Base-by-base conservation (phyloP, 1,140 invertebrate genomes). In the Plectrocnemia conspersa region DNA sequence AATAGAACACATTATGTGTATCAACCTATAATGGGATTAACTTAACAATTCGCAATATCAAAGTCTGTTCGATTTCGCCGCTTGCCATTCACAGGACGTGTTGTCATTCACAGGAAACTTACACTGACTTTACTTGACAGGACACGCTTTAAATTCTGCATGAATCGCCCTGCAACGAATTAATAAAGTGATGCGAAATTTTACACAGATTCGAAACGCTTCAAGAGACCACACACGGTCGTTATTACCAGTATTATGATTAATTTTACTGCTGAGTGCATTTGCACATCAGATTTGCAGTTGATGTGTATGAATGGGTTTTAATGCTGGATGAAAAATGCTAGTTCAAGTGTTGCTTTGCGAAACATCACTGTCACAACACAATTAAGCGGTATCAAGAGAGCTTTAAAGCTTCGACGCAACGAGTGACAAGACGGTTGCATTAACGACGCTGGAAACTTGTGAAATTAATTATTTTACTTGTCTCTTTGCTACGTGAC, bases 301-400 rank as follows among this genome's bases (percentile, higher is more conserved):
- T n/a, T n/a, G n/a, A n/a, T n/a, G n/a, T n/a, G n/a, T n/a, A n/a
- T n/a, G 11, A 4, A 35, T 35, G 32, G 3, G 32, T 21, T 32
- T 46, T 15, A 46, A 27, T 46, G 42, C 42, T 18, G 24, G 6
- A 47, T 25, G 22, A 47, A 47, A 47, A 47, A 47, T 47, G 35
- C 6, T 11, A 47, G n/a, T 16, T 21, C 49, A 35, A 49, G 18
- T 52, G 27, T 22, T 25, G 46, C 52, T 33, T 54, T 45, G 53
- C 42, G 32, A 40, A 55, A 46, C 48, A 25, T 55, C 53, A 55
- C 29, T 47, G 53, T 55, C 50, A 52, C 32, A 42, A 52, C 48
- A 47, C 48, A 55, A 55, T 45, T 55, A 48, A 55, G 53, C 35
- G 47, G 47, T 46, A 46, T 55, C 35, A 29, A 29, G 53, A 24